Evolutionary conservation across 1,140 invertebrate genomes (phyloP).

Genomic region (Mya arenaria): DNA sequence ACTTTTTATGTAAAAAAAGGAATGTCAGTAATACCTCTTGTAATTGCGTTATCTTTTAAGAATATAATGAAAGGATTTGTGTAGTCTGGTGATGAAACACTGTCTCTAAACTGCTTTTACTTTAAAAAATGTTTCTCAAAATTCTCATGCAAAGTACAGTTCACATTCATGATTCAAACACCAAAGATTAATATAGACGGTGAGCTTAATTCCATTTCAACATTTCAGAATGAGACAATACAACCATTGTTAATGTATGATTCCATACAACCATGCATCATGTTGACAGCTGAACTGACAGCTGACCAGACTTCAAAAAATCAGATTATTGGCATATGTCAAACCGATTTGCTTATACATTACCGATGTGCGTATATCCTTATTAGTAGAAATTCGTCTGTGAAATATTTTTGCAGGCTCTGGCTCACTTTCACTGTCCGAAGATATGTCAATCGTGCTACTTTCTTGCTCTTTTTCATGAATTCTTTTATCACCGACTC

Average conservation of each 20-base stretch:
- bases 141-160: too few relatives aligned
- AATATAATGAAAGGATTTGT: too few relatives aligned
- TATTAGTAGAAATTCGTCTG: constrained; percentile 86
- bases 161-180: too few relatives aligned
- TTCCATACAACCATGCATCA: not conserved
- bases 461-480: constrained; percentile 57
- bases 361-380: constrained; percentile 85
- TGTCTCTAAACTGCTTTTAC: too few relatives aligned
- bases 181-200: too few relatives aligned
- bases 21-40: too few relatives aligned
- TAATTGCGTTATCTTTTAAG: too few relatives aligned
- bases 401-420: constrained; percentile 86
- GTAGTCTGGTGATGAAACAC: too few relatives aligned
- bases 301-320: too few relatives aligned
- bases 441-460: constrained; percentile 81
- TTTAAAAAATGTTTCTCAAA: too few relatives aligned
- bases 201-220: too few relatives aligned
- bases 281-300: not conserved
- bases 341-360: constrained; percentile 68
- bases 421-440: constrained; percentile 86
- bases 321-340: constrained; percentile 49
- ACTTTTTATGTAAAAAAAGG: too few relatives aligned
- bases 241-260: not conserved
- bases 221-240: not conserved
- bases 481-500: constrained; percentile 48